Evolutionary conservation across 2,797 vertebrate species (phyloP).

Genomic region (Neosilurus mollespiculum): DNA sequence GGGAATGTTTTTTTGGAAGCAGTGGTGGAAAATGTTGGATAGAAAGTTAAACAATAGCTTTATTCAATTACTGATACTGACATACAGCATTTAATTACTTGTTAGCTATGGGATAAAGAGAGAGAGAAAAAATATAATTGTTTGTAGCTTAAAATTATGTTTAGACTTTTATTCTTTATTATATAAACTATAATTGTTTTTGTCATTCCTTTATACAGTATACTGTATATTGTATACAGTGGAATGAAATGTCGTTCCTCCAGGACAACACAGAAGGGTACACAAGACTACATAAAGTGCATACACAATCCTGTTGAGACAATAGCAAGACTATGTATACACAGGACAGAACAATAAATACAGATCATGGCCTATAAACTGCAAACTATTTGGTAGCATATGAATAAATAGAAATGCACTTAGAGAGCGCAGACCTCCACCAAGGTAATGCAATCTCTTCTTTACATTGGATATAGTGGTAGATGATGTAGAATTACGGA

Average conservation of each 20-base stretch:
- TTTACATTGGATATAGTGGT: no score
- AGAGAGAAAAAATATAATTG: neutral
- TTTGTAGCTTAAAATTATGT: neutral
- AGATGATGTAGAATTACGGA: no score
- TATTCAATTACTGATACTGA: neutral
- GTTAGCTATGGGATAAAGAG: neutral
- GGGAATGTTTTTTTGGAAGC: slow-evolving; percentile 3
- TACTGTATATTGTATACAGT: neutral
- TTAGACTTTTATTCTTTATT: neutral
- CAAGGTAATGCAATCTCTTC: no score
- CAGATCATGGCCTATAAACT: neutral
- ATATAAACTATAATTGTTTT: neutral
- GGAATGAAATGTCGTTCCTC: neutral
- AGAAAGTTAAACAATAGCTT: neutral
- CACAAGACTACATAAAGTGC: no score
- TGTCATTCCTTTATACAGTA: no score
- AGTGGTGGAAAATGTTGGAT: neutral
- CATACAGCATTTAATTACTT: neutral
- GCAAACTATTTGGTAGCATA: no score
- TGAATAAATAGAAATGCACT: no score
- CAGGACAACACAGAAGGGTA: neutral
- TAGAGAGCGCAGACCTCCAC: no score
- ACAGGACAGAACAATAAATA: neutral
- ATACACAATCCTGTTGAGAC: no score
- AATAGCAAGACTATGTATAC: no score